Base-by-base conservation (phyloP, 1,140 invertebrate species). In the Harpegnathos saltator region DNA sequence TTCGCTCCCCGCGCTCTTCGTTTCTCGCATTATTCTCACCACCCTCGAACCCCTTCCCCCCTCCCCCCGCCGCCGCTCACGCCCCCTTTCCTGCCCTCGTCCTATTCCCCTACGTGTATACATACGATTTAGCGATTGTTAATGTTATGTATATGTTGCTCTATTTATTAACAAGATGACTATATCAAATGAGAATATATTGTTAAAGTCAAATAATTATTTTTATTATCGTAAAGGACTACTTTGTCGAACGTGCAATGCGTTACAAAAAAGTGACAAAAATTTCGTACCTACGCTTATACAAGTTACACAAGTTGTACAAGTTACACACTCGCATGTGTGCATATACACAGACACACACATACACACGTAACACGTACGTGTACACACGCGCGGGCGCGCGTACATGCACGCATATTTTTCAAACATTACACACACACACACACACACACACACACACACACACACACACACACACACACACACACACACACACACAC, bases 101-200 rank as follows among this genome's bases (percentile, higher is more conserved):
- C n/a, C 26, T 29, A 82, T 87, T 5, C 87, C 72, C 86, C 73
- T 89, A 86, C 81, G 82, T 91, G 87, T 90, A 91, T 86, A 90
- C 83, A 88, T 90, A 88, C 89, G 77, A 87, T 81, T 85, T 88
- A 84, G 86, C 88, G 83, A 87, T 83, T 84, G 91, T 92, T 91
- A 92, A 92, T 92, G 91, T 92, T 92, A 93, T 93, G 92, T 93
- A 93, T 93, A 93, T 93, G 91, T 92, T 93, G 90, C 91, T 93
- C 91, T 93, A 93, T 93, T 93, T 93, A 93, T 93, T 93, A 93
- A 93, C 92, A 93, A 88, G 89, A 91, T 87, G 83, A 90, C 87
- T 89, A 91, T 90, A 87, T 71, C 83, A 91, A 87, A 87, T 87
- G 89, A n/a, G n/a, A 88, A 91, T 90, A 92, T 92, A 92, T 91